Evolutionary conservation across 2,888 invertebrate genomes (phyloP).

Genomic region (Listrodromus nycthemerus): DNA sequence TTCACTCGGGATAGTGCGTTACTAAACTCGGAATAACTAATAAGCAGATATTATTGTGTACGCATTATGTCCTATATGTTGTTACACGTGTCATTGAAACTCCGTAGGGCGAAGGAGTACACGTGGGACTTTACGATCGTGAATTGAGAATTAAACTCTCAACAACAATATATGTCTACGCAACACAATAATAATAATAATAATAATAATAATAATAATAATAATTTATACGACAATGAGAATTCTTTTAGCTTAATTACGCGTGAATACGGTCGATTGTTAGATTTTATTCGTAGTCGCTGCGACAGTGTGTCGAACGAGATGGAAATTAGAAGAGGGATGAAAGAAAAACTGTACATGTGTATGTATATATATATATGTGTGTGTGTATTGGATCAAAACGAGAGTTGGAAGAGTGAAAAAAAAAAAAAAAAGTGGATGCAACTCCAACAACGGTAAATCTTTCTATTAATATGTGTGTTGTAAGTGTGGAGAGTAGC

Average conservation of each 20-base stretch:
- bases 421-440: constrained; percentile 37
- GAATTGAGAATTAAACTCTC: constrained; percentile 37
- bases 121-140: constrained; percentile 51
- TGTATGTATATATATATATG: background rate
- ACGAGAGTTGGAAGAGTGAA: background rate
- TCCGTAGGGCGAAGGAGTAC: background rate
- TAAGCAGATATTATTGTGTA: constrained; percentile 36
- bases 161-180: constrained; percentile 1
- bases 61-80: background rate
- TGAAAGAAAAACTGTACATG: background rate
- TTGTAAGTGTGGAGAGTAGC: constrained; percentile 1
- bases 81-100: constrained; percentile 10
- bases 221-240: constrained; percentile 2
- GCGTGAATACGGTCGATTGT: background rate
- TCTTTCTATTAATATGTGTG: constrained; percentile 15
- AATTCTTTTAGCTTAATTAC: background rate
- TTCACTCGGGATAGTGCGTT: constrained; percentile 5
- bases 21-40: constrained; percentile 61
- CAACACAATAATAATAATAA: background rate
- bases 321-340: background rate
- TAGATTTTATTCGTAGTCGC: background rate
- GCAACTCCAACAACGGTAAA: background rate
- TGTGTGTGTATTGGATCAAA: too few species aligned
- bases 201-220: constrained; percentile 8
- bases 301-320: background rate